phyloP scores from a whole-genome alignment of 1,140 invertebrate genomes.

The Rhyzopertha dominica region DNA sequence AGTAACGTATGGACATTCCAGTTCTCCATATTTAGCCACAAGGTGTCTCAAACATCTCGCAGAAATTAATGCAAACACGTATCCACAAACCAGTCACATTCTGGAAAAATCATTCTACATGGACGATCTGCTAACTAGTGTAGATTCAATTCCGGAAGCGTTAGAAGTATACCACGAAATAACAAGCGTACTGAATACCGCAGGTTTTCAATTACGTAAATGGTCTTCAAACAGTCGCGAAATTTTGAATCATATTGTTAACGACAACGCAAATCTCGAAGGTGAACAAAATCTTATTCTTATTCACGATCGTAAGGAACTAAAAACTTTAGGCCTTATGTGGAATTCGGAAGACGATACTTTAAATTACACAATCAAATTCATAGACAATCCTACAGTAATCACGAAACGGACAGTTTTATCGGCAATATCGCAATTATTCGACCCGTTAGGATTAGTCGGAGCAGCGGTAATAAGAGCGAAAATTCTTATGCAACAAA shows the following conservation, averaged over 20 bases:
- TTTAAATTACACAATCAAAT: no score
- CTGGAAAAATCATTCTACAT: constrained; percentile 36
- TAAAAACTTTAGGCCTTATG: no score
- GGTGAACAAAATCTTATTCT: no score
- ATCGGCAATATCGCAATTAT: constrained; percentile 29
- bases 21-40: constrained; percentile 34
- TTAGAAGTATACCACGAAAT: no score
- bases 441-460: constrained; percentile 44
- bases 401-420: constrained; percentile 22
- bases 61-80: constrained; percentile 11
- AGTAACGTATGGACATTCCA: constrained; percentile 20
- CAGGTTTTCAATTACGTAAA: no score
- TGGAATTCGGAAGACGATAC: no score
- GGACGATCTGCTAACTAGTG: constrained; percentile 39
- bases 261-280: no score
- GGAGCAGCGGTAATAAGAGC: constrained; percentile 41
- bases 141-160: constrained; percentile 16
- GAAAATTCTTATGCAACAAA: constrained; percentile 47
- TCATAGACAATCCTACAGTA: no score
- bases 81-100: constrained; percentile 20
- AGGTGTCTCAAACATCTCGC: constrained; percentile 26
- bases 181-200: no score
- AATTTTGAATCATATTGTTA: no score
- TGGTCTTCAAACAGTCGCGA: no score
- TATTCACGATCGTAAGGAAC: no score